phyloP scores from a whole-genome alignment of 2,797 vertebrate species.

The Pangasius macronema region DNA sequence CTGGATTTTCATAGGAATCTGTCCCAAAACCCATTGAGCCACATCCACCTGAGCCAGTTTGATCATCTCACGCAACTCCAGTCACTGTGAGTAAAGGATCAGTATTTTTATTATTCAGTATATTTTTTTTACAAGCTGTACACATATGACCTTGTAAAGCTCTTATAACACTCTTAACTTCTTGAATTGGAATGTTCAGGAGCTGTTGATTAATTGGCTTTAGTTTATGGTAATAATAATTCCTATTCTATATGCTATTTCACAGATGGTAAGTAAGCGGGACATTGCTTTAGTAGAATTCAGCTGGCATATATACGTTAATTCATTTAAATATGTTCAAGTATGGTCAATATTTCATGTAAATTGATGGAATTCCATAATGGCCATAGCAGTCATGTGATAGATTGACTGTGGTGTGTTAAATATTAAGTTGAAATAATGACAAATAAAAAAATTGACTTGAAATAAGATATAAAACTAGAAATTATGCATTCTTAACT shows the following conservation, averaged over 20 bases:
- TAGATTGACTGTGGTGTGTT: not conserved
- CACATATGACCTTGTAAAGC: too few species aligned
- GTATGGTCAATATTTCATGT: not conserved
- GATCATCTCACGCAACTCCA: constrained; percentile 77
- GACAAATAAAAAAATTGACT: too few species aligned
- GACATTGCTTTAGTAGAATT: not conserved
- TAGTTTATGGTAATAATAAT: not conserved
- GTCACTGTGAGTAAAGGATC: constrained; percentile 76
- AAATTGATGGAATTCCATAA: not conserved
- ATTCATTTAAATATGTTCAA: not conserved
- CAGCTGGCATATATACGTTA: not conserved
- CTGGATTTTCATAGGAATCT: constrained; percentile 72
- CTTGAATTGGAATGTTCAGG: not conserved
- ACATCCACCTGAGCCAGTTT: constrained; percentile 72
- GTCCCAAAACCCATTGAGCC: constrained; percentile 77
- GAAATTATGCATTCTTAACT: not conserved
- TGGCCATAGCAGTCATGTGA: not conserved
- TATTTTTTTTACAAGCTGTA: not conserved
- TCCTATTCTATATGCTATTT: not conserved
- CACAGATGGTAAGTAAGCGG: not conserved
- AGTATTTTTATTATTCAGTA: not conserved
- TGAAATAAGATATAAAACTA: not conserved
- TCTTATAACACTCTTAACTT: too few species aligned
- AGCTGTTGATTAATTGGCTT: not conserved
- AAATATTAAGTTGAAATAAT: not conserved